A percentile compares a stretch with the other conserved stretches of the same genome.
phyloP scores from a whole-genome alignment of 2,797 vertebrate species.

The Catostomus latipinnis region DNA sequence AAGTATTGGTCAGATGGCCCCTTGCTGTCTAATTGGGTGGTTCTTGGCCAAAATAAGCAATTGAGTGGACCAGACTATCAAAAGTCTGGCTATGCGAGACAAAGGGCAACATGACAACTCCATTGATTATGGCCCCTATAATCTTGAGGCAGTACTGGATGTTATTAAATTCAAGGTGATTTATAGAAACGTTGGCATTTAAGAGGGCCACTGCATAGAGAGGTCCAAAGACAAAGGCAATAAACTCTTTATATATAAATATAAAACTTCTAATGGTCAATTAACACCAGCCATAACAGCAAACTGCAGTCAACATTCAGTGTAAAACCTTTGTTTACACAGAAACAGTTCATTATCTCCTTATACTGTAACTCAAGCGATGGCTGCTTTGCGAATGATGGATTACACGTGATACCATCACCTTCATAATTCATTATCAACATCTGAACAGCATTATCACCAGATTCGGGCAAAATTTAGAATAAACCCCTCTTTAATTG shows the following conservation, averaged over 20 bases:
- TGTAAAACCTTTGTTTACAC: background rate
- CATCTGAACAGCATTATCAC: background rate
- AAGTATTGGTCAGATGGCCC: background rate
- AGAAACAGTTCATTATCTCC: slow-evolving; percentile 7
- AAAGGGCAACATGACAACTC: background rate
- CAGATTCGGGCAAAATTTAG: no score
- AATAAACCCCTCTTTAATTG: no score
- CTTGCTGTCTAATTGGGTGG: background rate
- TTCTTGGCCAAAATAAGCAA: background rate
- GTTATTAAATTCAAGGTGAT: background rate
- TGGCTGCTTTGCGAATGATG: background rate
- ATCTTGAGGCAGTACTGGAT: background rate
- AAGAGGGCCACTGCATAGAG: background rate
- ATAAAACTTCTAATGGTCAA: background rate
- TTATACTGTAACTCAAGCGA: background rate
- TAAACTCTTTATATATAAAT: background rate
- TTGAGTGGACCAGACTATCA: background rate
- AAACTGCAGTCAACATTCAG: background rate
- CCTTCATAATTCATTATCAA: slow-evolving; percentile 1
- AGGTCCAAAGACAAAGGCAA: background rate
- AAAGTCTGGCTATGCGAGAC: no score
- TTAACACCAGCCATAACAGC: background rate
- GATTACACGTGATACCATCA: background rate
- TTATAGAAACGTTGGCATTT: background rate
- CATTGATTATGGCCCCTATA: background rate